These are phyloP conservation scores for Acropora tenuis DNA, from an alignment of 64 coral and sea anemone genomes.

Conservation along the genomic window DNA sequence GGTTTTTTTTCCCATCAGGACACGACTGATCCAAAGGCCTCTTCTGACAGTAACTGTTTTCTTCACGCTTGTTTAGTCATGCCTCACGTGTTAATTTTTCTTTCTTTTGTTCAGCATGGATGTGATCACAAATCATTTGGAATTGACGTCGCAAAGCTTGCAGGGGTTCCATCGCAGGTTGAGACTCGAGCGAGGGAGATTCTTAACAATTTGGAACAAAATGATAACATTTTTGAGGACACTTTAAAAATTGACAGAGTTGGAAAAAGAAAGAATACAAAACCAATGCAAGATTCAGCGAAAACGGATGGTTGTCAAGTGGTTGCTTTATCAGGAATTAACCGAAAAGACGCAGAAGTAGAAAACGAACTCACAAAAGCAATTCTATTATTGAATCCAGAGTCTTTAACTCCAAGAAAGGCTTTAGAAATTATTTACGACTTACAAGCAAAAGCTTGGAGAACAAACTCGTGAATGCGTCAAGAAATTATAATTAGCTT, in stretches of 20 bases:
- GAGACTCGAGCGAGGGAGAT: constrained; percentile 74
- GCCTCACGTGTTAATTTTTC: neutral
- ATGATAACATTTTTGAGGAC: neutral
- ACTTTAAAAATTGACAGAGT: neutral
- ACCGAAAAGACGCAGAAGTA: neutral
- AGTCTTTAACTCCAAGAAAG: constrained; percentile 9
- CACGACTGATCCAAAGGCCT: no score
- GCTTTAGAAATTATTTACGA: constrained; percentile 34
- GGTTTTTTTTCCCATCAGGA: no score
- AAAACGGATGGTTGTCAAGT: neutral
- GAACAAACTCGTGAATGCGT: neutral
- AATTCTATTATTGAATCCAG: constrained; percentile 19
- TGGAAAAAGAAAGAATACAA: no score
- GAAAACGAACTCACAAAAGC: constrained; percentile 31
- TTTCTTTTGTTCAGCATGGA: constrained; percentile 43
- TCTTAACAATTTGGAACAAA: constrained; percentile 55
- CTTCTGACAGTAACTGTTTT: neutral
- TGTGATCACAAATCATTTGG: constrained; percentile 77
- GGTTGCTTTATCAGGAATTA: neutral
- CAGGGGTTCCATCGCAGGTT: constrained; percentile 64
- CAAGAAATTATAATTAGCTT: neutral
- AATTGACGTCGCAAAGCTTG: constrained; percentile 87
- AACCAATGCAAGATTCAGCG: neutral
- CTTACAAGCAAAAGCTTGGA: constrained; percentile 2
- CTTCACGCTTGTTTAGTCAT: no score